Conservation (phyloP, 1,140 invertebrate species). For the Diploscapter pachys region DNA sequence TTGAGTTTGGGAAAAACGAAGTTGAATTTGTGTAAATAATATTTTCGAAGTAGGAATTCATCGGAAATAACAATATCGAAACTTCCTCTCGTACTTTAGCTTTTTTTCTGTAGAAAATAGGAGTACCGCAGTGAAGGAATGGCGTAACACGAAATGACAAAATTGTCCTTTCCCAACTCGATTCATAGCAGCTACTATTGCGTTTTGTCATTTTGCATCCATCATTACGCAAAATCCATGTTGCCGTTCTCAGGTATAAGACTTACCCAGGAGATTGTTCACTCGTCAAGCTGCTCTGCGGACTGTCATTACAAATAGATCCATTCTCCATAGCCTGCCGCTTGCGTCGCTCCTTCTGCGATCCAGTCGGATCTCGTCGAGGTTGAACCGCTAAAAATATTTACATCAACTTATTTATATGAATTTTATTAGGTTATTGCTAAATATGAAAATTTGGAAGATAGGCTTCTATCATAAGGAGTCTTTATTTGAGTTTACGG, state of each 20-base stretch:
- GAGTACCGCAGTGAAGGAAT: too few species aligned
- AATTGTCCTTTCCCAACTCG: too few species aligned
- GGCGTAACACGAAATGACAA: too few species aligned
- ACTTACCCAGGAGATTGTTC: conserved; percentile 6
- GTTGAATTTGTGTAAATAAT: too few species aligned
- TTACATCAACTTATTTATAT: not conserved
- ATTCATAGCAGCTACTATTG: too few species aligned
- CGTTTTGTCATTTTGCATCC: not conserved
- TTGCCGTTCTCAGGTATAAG: conserved; percentile 4
- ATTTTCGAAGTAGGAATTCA: too few species aligned
- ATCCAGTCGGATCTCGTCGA: conserved; percentile 38
- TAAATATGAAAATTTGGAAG: not conserved
- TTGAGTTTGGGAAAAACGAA: too few species aligned
- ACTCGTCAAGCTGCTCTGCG: not conserved
- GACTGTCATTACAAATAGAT: not conserved
- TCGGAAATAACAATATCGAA: too few species aligned
- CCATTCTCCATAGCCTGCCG: not conserved
- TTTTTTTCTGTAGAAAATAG: too few species aligned
- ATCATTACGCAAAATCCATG: not conserved
- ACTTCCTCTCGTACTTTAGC: too few species aligned
- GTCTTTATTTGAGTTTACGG: not conserved
- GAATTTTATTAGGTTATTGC: not conserved
- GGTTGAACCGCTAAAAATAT: conserved; percentile 39
- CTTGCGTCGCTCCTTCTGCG: conserved; percentile 35
- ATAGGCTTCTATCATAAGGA: not conserved